These are phyloP conservation scores for Microtus pennsylvanicus DNA, from an alignment of 2,113 vertebrate species.

Conservation along the genomic window DNA sequence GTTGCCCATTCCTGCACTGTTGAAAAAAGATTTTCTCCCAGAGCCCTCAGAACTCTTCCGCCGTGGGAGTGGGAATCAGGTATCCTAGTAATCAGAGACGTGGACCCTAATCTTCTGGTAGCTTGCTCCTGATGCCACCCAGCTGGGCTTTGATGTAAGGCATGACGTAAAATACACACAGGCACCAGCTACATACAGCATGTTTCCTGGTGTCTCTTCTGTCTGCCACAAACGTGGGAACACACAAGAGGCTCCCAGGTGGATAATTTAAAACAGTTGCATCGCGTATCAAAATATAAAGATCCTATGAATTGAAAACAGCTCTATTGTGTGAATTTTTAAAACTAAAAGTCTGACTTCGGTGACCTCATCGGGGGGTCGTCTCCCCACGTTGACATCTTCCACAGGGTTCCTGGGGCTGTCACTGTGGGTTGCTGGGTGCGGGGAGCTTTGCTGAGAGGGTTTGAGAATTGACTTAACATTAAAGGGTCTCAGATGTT, in stretches of 20 bases:
- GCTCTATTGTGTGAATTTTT: not conserved
- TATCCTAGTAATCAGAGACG: too few species aligned
- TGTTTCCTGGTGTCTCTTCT: not conserved
- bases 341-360: not conserved
- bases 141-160: not conserved
- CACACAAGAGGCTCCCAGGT: not conserved
- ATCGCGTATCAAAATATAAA: not conserved
- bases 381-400: not conserved
- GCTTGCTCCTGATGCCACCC: not conserved
- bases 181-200: too few species aligned
- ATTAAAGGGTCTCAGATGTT: slow-evolving; percentile 2
- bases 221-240: not conserved
- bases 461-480: not conserved
- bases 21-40: not conserved
- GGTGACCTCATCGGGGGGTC: not conserved
- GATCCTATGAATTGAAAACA: slow-evolving; percentile 23
- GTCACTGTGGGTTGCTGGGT: not conserved
- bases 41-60: not conserved
- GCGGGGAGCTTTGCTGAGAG: not conserved
- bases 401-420: not conserved
- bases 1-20: too few species aligned
- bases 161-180: not conserved
- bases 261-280: not conserved
- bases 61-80: not conserved
- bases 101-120: not conserved